These are phyloP conservation scores for Argentina silus DNA, from an alignment of 2,797 vertebrate species.

Conservation along the genomic window DNA sequence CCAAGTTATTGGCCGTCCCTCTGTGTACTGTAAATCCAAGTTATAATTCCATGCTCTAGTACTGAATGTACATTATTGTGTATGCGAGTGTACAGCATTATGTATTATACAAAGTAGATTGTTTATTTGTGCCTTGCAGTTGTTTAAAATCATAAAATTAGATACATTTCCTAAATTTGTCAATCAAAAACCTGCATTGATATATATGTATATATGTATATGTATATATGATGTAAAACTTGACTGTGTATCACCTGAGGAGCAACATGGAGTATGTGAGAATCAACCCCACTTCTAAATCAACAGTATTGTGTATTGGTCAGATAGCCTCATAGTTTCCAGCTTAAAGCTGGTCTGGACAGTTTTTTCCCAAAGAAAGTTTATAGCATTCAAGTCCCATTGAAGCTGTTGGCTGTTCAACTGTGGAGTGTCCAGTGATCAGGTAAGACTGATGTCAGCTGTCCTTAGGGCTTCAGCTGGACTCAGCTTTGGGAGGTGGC, in stretches of 20 bases:
- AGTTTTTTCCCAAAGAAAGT: constrained; percentile 27
- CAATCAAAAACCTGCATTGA: no score
- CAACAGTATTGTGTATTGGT: background rate
- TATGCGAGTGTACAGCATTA: background rate
- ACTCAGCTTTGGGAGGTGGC: constrained; percentile 50
- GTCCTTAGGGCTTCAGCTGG: constrained; percentile 28
- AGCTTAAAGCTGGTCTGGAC: background rate
- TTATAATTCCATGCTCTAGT: background rate
- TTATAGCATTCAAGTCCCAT: constrained; percentile 56
- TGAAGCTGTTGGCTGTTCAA: constrained; percentile 57
- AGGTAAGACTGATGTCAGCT: constrained; percentile 65
- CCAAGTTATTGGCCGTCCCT: background rate
- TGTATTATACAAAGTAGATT: background rate
- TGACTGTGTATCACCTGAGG: background rate
- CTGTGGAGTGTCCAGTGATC: constrained; percentile 63
- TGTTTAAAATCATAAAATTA: background rate
- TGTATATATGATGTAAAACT: background rate
- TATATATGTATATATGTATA: background rate
- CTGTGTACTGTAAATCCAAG: background rate
- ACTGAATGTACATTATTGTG: background rate
- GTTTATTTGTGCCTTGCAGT: background rate
- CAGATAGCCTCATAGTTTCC: background rate
- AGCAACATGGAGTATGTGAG: background rate
- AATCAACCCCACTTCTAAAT: background rate
- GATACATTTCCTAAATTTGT: background rate